These are phyloP conservation scores for Corapipo altera DNA, from an alignment of 2,113 vertebrate genomes.

Conservation along the genomic window DNA sequence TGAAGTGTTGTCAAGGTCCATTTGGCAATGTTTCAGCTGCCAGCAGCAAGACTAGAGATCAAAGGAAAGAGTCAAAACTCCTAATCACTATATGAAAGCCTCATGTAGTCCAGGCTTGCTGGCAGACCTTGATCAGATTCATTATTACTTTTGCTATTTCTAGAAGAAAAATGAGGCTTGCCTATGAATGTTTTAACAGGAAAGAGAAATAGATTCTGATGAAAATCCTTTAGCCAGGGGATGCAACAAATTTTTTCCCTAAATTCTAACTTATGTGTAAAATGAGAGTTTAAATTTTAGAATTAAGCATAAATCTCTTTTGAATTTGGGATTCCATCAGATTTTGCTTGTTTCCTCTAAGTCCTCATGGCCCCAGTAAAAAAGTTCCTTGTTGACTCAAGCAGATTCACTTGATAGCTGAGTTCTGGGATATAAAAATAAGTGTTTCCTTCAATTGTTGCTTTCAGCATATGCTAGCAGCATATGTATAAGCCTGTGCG, in stretches of 20 bases:
- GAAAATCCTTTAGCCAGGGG: neutral
- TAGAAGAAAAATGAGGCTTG: neutral
- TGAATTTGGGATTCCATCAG: neutral
- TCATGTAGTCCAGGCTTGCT: neutral
- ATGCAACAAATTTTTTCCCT: neutral
- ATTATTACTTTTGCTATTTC: neutral
- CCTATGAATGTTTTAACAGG: neutral
- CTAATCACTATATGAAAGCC: constrained; percentile 1
- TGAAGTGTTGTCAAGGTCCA: neutral
- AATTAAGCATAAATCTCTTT: neutral
- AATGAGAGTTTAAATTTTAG: neutral
- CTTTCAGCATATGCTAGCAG: neutral
- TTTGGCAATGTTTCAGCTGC: constrained; percentile 18
- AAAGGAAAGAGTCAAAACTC: constrained; percentile 25
- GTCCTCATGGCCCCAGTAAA: neutral
- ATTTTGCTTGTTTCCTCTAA: neutral
- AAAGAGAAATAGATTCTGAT: neutral
- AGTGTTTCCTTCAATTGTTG: neutral
- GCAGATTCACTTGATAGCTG: neutral
- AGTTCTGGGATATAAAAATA: neutral
- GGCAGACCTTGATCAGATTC: neutral
- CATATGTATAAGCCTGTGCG: neutral
- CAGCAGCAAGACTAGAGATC: constrained; percentile 19
- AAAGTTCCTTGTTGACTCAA: neutral
- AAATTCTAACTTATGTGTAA: neutral